phyloP scores from a whole-genome alignment of 2,888 invertebrate genomes.

The Antheraea assamensis region DNA sequence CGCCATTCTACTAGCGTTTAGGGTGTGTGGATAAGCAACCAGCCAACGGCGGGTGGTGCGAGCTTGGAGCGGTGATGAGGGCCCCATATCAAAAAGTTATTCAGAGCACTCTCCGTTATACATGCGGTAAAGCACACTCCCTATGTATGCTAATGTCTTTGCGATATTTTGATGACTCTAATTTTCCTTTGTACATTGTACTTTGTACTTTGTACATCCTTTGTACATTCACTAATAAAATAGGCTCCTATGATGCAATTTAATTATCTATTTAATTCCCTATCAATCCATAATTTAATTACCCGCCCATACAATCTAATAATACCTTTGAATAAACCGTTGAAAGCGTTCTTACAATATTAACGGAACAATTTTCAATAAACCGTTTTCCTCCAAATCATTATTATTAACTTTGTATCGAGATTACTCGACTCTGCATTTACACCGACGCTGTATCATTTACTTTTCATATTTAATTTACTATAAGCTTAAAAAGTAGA shows the following conservation, averaged over 20 bases:
- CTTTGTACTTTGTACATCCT: too few relatives aligned
- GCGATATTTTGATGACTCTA: too few relatives aligned
- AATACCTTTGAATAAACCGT: constrained; percentile 4
- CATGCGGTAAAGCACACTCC: too few relatives aligned
- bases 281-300: not conserved
- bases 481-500: not conserved
- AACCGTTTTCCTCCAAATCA: not conserved
- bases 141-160: too few relatives aligned
- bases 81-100: too few relatives aligned
- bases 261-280: too few relatives aligned
- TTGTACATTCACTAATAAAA: not conserved
- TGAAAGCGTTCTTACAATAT: not conserved
- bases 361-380: constrained; percentile 8
- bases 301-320: not conserved
- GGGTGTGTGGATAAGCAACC: too few relatives aligned
- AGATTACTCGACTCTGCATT: not conserved
- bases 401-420: constrained; percentile 7
- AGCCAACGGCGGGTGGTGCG: too few relatives aligned
- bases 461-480: not conserved
- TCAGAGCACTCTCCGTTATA: too few relatives aligned
- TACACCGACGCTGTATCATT: not conserved
- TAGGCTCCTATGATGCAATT: not conserved
- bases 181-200: too few relatives aligned
- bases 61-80: too few relatives aligned
- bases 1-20: too few relatives aligned